phyloP scores from a whole-genome alignment of 2,797 vertebrate species.

The Nothura maculosa region DNA sequence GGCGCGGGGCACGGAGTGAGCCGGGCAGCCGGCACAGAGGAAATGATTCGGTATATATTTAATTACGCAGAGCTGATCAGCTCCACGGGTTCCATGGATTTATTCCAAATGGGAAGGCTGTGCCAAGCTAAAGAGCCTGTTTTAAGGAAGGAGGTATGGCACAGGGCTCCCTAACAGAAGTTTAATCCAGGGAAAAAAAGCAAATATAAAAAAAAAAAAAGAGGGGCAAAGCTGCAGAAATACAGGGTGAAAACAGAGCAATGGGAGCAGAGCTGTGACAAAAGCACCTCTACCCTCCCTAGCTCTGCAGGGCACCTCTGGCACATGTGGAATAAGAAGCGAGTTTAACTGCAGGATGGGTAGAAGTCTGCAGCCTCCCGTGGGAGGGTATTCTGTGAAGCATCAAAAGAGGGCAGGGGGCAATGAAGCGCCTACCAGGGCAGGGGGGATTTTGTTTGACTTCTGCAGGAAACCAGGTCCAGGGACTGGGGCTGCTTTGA shows the following conservation, averaged over 20 bases:
- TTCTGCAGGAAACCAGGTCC: neutral
- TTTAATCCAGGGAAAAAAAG: neutral
- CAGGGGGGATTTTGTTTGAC: neutral
- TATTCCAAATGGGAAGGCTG: constrained; percentile 56
- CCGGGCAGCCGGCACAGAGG: neutral
- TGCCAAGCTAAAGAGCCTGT: constrained; percentile 18
- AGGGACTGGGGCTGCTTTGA: neutral
- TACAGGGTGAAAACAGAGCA: no score
- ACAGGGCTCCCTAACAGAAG: neutral
- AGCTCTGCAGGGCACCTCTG: neutral
- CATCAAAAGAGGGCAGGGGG: constrained; percentile 63
- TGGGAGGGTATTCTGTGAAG: constrained; percentile 1
- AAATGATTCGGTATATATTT: constrained; percentile 15
- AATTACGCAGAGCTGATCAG: constrained; percentile 30
- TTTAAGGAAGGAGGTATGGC: neutral
- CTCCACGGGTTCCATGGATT: neutral
- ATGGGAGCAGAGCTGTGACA: no score
- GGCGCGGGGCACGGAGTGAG: rapidly evolving
- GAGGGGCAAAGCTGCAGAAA: no score
- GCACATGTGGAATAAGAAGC: constrained; percentile 3
- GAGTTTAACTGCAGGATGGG: constrained; percentile 27
- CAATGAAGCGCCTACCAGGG: constrained; percentile 56
- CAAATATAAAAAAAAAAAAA: no score
- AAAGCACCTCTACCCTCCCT: neutral
- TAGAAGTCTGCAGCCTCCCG: constrained; percentile 56